Evolutionary conservation across 2,888 invertebrate species (phyloP), one percentile per base, ranked within the genome.

Genomic region (Marronus borbonicus): DNA sequence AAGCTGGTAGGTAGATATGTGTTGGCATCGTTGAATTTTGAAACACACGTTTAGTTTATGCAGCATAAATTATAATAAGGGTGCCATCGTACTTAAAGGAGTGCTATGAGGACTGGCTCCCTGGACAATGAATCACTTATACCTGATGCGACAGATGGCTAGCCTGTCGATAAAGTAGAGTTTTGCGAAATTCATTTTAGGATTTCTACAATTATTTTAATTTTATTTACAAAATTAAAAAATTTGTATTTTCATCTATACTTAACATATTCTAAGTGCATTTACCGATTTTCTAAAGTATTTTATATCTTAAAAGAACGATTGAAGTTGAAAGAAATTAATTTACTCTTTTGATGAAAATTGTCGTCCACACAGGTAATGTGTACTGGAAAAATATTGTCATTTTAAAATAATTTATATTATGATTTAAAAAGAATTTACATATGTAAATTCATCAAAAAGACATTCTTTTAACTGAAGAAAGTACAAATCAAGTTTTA

Each of bases 401-500:
- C n/a, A 65, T 14, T 36, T n/a, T 12, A 36, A 20, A n/a, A 64
- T 10, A 14, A 31, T 36, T 65, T 62, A 62, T 44, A 12, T 8
- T 44, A 44, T 24, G 12, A 17, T 68, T 20, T 17, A 50, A 24
- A 20, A 14, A 24, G 14, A 49, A 20, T 49, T 68, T 49, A 36
- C 39, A 39, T 5, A 44, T 20, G 58, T 24, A 28, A 49, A 68
- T 12, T 17, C 49, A 60, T 4, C 44, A 14, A 58, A n/a, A 58
- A n/a, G 12, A 24, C 58, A 58, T 72, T 44, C 3, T 28, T 58
- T 44, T 72, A 60, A 60, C 24, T 17, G 17, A 12, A 44, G 17
- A 72, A 60, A 58, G 72, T 72, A 72, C 39, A 60, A 72, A 60
- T 68, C 17, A n/a, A 44, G 17, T 17, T 36, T 44, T 20, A 17